Evolutionary conservation across 2,113 vertebrate species (phyloP).

Genomic region (Piprites chloris): DNA sequence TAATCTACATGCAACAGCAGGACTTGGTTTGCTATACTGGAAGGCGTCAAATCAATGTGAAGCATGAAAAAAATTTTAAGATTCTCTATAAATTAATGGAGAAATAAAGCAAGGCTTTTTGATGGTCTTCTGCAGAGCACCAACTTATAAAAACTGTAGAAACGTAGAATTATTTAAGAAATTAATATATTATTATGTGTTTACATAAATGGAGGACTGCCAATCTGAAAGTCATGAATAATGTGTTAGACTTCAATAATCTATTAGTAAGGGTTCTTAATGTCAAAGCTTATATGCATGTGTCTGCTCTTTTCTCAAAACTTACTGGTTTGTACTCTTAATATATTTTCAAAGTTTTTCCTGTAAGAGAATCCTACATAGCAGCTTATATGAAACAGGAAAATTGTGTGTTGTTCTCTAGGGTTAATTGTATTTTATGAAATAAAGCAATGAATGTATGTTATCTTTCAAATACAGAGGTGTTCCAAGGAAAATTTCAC

Average conservation of each 20-base stretch:
- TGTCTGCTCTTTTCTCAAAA: background rate
- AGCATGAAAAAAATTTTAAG: background rate
- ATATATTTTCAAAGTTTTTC: background rate
- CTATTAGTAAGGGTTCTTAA: background rate
- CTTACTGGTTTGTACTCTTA: background rate
- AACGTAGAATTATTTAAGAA: background rate
- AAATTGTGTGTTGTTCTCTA: background rate
- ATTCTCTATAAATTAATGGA: background rate
- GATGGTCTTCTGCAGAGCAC: background rate
- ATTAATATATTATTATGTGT: background rate
- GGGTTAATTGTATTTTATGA: background rate
- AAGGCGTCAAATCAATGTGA: conserved; percentile 4
- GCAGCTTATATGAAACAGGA: background rate
- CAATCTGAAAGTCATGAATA: background rate
- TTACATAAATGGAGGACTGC: background rate
- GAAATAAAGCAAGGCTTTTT: background rate
- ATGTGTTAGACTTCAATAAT: background rate
- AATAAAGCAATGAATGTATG: background rate
- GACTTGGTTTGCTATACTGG: background rate
- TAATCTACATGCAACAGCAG: conserved; percentile 11
- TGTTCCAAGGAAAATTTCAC: conserved; percentile 33
- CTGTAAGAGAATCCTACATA: background rate
- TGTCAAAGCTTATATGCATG: background rate
- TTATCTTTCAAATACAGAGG: background rate
- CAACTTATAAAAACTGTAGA: background rate